Base-by-base conservation (phyloP, 2,113 vertebrate genomes). In the Leptodactylus fuscus region DNA sequence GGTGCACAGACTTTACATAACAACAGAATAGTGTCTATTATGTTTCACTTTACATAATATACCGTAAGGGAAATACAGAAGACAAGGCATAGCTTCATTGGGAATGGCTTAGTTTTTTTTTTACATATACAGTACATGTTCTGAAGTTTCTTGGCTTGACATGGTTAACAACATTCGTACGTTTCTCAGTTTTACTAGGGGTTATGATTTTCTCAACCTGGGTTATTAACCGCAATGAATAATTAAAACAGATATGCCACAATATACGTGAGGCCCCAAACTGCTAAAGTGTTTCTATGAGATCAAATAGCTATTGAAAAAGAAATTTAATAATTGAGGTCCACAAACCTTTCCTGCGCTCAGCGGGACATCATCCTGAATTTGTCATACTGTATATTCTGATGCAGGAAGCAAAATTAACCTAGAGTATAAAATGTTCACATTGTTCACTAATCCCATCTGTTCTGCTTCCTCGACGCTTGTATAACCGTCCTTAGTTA, bases 331-430 rank as follows among this genome's bases (percentile, higher is more conserved):
- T 67, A 67, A 81, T 81, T 49, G n/a, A 67, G 60, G 79, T 49
- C 79, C 38, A 48, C 18, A 67, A 81, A 81, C 58, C 60, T 81
- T 81, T 69, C 44, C 79, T 67, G 44, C 1, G 58, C 79, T 67
- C 79, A 49, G 60, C 27, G 10, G 79, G 79, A 44, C 24, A 34
- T 15, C 60, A 46, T 48, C 60, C 41, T 69, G 58, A 48, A 67
- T 67, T 49, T 81, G 24, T 69, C 58, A 81, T 81, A 49, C 24
- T 67, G 60, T 34, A 81, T 29, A 67, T 81, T 69, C 41, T 69
- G 60, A 69, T 81, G 60, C 79, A 67, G 79, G 60, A 81, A 81
- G 78, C 34, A 48, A 81, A 81, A 81, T 67, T 48, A 81, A 32
- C 58, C 41, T 34, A 13, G 2, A 62, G n/a, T 60, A 62, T 80